Evolutionary conservation across 2,888 invertebrate genomes (phyloP), one percentile per base, ranked within the genome.

Genomic region (Epinotia brunnichana): DNA sequence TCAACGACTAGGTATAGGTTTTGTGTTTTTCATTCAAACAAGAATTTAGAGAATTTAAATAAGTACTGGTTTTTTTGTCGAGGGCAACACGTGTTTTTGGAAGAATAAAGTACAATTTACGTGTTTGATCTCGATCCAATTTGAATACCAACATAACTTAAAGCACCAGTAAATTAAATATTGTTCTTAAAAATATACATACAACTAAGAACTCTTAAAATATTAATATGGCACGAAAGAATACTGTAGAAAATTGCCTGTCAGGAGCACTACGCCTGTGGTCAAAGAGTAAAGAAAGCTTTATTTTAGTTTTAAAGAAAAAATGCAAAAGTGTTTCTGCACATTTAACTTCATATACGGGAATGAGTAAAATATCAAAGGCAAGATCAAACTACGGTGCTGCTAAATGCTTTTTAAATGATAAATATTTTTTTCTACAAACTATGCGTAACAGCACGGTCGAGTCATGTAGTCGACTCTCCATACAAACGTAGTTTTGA

Each of bases 241-340:
- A 83, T 85, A 85, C 78, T 80, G 81, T 82, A 87, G 86, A 85
- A 90, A 91, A 90, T 91, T 90, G 85, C 90, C 88, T 90, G 90
- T 89, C 90, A 90, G 83, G 78, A 70, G 79, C 90, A 91, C 83
- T 81, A 81, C 78, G 77, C 80, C 80, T 77, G 75, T 84, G 85
- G 84, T 85, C 87, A 89, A 89, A 90, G 89, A 81, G 85, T 86
- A 85, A 82, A 86, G 80, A 82, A 81, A 82, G 77, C 81, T 78
- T 76, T 56, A n/a, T 10, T 79, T 78, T 72, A 74, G 73, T 77
- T 78, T 80, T 77, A 74, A 77, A 76, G 74, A 77, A 76, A 80
- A 79, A 80, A 79, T 79, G 76, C 39, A 76, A 77, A 73, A 78
- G 73, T 76, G 76, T 74, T 75, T 77, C 75, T 77, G 77, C 74